phyloP scores from a whole-genome alignment of 2,797 vertebrate genomes.

The Meriones psammophilus region DNA sequence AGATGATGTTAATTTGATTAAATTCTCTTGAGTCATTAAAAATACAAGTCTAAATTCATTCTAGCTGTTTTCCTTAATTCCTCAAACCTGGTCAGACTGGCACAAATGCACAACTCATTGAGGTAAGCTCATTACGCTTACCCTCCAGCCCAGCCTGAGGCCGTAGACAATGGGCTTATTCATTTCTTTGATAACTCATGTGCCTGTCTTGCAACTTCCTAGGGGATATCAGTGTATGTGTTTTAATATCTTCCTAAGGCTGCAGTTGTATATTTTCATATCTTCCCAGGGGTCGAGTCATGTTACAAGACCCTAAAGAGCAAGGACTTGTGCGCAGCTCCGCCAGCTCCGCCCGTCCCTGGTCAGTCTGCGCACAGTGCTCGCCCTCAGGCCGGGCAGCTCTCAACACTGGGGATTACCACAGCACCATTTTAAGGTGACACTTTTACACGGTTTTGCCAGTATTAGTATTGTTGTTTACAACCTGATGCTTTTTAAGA shows the following conservation, averaged over 20 bases:
- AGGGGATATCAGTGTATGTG: slow-evolving; percentile 73
- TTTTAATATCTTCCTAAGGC: slow-evolving; percentile 79
- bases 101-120: slow-evolving; percentile 18
- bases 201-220: slow-evolving; percentile 74
- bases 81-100: slow-evolving; percentile 39
- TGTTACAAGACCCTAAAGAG: slow-evolving; percentile 55
- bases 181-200: slow-evolving; percentile 79
- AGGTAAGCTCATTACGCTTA: slow-evolving; percentile 14
- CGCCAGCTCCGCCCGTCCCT: not conserved
- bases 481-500: slow-evolving; percentile 57
- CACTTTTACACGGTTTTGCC: slow-evolving; percentile 39
- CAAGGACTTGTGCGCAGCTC: not conserved
- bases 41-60: slow-evolving; percentile 20
- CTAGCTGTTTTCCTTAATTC: slow-evolving; percentile 2
- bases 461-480: slow-evolving; percentile 34
- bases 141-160: not conserved
- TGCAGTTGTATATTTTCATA: slow-evolving; percentile 78
- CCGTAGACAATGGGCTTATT: slow-evolving; percentile 73
- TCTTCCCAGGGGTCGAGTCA: slow-evolving; percentile 70
- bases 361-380: not conserved
- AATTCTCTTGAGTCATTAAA: slow-evolving; percentile 43
- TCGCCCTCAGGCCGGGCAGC: not conserved
- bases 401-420: not conserved
- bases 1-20: slow-evolving; percentile 37
- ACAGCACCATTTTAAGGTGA: not conserved